Conservation (phyloP, 2,113 vertebrate species). For the Istiophorus platypterus region DNA sequence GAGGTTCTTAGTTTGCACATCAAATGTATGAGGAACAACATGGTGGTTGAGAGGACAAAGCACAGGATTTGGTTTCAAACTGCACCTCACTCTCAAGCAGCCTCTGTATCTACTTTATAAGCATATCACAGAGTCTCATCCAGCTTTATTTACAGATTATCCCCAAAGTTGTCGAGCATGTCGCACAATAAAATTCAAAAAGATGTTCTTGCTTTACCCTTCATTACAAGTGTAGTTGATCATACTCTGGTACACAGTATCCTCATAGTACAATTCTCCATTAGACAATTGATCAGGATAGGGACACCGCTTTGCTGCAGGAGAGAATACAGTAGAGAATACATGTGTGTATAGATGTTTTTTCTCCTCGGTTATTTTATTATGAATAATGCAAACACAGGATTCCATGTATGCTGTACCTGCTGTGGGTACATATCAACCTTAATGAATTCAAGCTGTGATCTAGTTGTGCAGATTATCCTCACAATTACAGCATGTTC, state of each 20-base stretch:
- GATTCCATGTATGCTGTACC: neutral
- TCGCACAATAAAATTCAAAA: neutral
- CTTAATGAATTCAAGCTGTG: no score
- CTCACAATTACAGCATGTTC: neutral
- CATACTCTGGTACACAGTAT: constrained; percentile 81
- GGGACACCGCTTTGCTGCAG: constrained; percentile 86
- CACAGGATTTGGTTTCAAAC: no score
- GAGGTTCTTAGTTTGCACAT: neutral
- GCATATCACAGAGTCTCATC: neutral
- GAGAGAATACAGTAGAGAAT: constrained; percentile 1
- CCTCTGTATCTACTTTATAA: neutral
- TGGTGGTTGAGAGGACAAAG: no score
- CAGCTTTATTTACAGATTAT: neutral
- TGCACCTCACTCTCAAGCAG: neutral
- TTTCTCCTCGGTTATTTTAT: neutral
- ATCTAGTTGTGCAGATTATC: neutral
- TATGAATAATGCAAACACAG: neutral
- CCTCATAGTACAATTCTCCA: constrained; percentile 77
- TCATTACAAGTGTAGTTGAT: constrained; percentile 87
- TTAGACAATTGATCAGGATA: constrained; percentile 80
- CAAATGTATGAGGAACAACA: no score
- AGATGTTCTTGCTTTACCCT: constrained; percentile 84
- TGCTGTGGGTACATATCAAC: neutral
- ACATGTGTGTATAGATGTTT: neutral
- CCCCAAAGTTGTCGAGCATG: neutral